A percentile compares a stretch with the other conserved stretches of the same genome.
phyloP scores from a whole-genome alignment of 2,888 invertebrate genomes.

The Cyclophora punctaria region DNA sequence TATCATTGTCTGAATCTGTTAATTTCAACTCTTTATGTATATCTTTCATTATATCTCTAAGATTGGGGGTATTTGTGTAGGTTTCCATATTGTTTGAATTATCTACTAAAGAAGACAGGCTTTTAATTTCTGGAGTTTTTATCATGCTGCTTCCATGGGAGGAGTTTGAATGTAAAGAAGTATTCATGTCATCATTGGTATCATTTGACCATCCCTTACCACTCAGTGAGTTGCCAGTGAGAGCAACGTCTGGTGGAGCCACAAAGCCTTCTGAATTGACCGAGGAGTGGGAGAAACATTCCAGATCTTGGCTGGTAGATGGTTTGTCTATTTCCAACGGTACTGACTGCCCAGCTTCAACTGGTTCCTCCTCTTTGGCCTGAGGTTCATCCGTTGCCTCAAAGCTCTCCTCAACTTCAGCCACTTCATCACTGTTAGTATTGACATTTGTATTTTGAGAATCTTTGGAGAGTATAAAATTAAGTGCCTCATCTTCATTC shows the following conservation, averaged over 20 bases:
- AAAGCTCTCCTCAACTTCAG: conserved; percentile 15
- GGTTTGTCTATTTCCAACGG: conserved; percentile 40
- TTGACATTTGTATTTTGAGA: conserved; percentile 38
- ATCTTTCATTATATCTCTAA: conserved; percentile 77
- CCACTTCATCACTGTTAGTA: conserved; percentile 1
- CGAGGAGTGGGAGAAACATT: conserved; percentile 43
- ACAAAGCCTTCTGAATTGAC: conserved; percentile 51
- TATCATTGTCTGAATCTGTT: conserved; percentile 44
- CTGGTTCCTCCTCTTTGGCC: conserved; percentile 10
- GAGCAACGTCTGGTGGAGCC: conserved; percentile 40
- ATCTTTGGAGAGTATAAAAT: conserved; percentile 77
- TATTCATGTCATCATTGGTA: conserved; percentile 70
- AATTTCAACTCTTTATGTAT: conserved; percentile 61
- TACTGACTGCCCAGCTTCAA: conserved; percentile 9
- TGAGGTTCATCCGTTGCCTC: conserved; percentile 17
- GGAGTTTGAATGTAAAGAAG: conserved; percentile 66
- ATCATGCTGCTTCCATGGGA: conserved; percentile 69
- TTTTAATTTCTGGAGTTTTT: conserved; percentile 69
- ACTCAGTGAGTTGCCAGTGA: conserved; percentile 79
- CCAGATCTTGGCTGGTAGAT: conserved; percentile 42
- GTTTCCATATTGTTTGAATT: conserved; percentile 49
- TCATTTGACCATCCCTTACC: conserved; percentile 80
- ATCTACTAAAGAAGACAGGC: conserved; percentile 60
- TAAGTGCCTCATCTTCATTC: conserved; percentile 82
- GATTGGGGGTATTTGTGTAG: conserved; percentile 57